These are phyloP conservation scores for Acanthoscelides obtectus DNA, from an alignment of 2,888 invertebrate genomes.

Conservation along the genomic window DNA sequence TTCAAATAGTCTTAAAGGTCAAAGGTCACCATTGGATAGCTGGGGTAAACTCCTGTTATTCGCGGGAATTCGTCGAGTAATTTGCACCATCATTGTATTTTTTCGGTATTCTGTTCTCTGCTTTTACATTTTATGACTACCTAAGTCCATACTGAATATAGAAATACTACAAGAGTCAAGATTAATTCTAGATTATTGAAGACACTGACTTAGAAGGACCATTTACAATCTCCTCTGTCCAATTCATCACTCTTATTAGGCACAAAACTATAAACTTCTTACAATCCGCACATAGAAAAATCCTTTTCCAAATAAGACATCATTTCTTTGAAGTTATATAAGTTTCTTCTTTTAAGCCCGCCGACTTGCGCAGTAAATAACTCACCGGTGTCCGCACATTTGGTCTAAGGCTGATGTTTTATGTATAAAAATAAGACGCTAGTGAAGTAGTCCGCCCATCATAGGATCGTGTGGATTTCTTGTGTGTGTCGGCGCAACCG, in stretches of 20 bases:
- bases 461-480: background rate
- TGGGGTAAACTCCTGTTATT: too few species aligned
- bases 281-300: background rate
- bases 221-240: too few species aligned
- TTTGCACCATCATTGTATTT: too few species aligned
- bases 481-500: background rate
- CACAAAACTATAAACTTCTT: background rate
- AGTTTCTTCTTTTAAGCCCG: background rate
- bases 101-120: too few species aligned
- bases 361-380: background rate
- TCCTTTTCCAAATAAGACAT: background rate
- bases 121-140: too few species aligned
- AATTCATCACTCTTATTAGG: background rate
- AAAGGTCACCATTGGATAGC: too few species aligned
- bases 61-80: too few species aligned
- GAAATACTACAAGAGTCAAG: too few species aligned
- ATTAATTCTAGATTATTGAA: too few species aligned
- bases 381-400: background rate
- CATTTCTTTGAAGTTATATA: background rate
- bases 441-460: background rate
- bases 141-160: too few species aligned
- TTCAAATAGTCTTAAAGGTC: too few species aligned
- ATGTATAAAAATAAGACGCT: background rate
- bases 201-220: too few species aligned
- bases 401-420: background rate